Percentiles rank a stretch among this genome's conserved stretches.
These are phyloP conservation scores for Notothenia rossii DNA, from an alignment of 2,113 vertebrate species.

Conservation along the genomic window DNA sequence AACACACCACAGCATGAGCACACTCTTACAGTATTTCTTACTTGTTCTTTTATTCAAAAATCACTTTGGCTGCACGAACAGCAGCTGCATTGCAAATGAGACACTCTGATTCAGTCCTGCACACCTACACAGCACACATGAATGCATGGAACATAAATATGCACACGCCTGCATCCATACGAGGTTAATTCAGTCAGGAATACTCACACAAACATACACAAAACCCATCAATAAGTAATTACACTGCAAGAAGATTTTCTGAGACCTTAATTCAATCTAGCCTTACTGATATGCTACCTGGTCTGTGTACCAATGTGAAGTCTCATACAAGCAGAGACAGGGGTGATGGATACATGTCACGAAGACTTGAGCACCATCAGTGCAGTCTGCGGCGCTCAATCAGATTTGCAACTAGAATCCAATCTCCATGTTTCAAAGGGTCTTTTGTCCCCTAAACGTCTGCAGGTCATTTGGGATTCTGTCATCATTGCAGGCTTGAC, in stretches of 20 bases:
- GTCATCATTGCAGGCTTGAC: constrained; percentile 16
- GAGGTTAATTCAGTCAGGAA: constrained; percentile 1
- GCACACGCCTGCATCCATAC: constrained; percentile 10
- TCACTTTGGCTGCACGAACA: constrained; percentile 5
- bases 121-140: background rate
- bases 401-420: constrained; percentile 28
- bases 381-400: constrained; percentile 6
- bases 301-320: constrained; percentile 23
- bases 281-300: background rate
- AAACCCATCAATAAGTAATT: constrained; percentile 43
- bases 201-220: constrained; percentile 8
- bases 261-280: constrained; percentile 3
- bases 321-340: background rate
- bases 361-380: background rate
- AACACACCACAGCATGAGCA: constrained; percentile 55
- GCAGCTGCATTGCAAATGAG: constrained; percentile 35
- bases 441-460: constrained; percentile 40
- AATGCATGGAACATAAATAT: constrained; percentile 17
- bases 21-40: constrained; percentile 16
- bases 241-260: background rate
- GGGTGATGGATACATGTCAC: constrained; percentile 11
- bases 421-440: constrained; percentile 19
- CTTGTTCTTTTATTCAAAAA: constrained; percentile 38
- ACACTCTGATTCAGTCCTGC: background rate
- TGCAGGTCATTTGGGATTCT: constrained; percentile 36